Percentiles rank a stretch among this genome's conserved stretches.
Conservation (phyloP, 2,888 invertebrate species). For the Chloromyia formosa region DNA sequence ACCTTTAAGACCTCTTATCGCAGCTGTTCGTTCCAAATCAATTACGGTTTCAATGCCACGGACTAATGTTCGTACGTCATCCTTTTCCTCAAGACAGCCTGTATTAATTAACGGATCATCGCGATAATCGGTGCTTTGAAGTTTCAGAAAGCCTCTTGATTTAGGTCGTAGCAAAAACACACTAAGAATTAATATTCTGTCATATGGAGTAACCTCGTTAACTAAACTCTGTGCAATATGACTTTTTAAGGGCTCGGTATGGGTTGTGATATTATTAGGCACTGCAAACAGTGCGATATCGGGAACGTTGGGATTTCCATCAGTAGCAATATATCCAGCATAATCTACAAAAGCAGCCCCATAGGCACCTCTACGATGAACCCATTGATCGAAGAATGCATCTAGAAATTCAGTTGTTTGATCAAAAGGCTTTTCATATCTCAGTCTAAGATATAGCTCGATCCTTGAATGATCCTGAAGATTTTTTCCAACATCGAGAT, state of each 20-base stretch:
- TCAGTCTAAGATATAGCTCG: slow-evolving; percentile 58
- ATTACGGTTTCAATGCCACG: slow-evolving; percentile 60
- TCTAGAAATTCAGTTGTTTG: slow-evolving; percentile 48
- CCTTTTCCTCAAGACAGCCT: slow-evolving; percentile 69
- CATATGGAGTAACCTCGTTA: background rate
- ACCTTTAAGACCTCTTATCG: slow-evolving; percentile 62
- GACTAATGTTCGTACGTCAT: slow-evolving; percentile 63
- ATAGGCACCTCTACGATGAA: slow-evolving; percentile 52
- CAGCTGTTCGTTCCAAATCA: slow-evolving; percentile 56
- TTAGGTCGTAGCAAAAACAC: slow-evolving; percentile 53
- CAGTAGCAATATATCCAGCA: slow-evolving; percentile 66
- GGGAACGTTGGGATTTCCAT: slow-evolving; percentile 64
- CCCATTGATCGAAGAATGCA: slow-evolving; percentile 61
- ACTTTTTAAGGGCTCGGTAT: too few species aligned
- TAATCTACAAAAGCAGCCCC: slow-evolving; percentile 58
- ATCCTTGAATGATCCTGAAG: slow-evolving; percentile 82
- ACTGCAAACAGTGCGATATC: slow-evolving; percentile 66
- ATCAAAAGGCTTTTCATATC: slow-evolving; percentile 33
- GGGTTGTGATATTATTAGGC: slow-evolving; percentile 48
- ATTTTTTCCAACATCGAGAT: slow-evolving; percentile 73
- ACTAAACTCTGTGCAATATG: background rate
- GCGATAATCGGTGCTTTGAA: slow-evolving; percentile 67
- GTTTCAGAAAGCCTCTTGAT: slow-evolving; percentile 43
- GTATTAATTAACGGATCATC: slow-evolving; percentile 69
- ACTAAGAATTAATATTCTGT: slow-evolving; percentile 52